Conservation (phyloP, 2,888 invertebrate species). For the Lasioglossum morio region DNA sequence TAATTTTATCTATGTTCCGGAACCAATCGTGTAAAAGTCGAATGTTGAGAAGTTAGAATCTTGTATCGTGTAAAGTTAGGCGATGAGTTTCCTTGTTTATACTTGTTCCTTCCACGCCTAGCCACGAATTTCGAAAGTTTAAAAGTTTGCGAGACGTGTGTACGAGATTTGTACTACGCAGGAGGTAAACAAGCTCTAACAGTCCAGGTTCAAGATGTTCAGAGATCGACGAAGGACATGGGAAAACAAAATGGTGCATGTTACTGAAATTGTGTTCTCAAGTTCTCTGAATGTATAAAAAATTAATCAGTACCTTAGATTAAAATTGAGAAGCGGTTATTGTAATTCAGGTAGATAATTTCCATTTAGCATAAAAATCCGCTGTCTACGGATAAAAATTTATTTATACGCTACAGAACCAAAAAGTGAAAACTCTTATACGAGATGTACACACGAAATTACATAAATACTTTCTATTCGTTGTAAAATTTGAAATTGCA, state of each 20-base stretch:
- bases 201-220: neutral
- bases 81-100: neutral
- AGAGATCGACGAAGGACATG: neutral
- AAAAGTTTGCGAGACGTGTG: neutral
- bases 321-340: neutral
- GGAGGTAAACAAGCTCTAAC: neutral
- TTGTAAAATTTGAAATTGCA: neutral
- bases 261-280: neutral
- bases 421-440: neutral
- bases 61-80: neutral
- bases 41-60: neutral
- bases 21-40: neutral
- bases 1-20: neutral
- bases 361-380: too few relatives aligned
- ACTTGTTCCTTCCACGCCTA: neutral
- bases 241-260: neutral
- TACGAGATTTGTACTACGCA: neutral
- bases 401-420: neutral
- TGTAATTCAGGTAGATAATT: too few relatives aligned
- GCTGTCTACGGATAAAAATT: too few relatives aligned
- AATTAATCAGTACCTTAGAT: neutral
- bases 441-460: neutral
- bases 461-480: neutral
- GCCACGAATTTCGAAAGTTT: neutral
- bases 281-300: neutral